Base-by-base conservation (phyloP, 2,113 vertebrate species). In the Daubentonia madagascariensis region DNA sequence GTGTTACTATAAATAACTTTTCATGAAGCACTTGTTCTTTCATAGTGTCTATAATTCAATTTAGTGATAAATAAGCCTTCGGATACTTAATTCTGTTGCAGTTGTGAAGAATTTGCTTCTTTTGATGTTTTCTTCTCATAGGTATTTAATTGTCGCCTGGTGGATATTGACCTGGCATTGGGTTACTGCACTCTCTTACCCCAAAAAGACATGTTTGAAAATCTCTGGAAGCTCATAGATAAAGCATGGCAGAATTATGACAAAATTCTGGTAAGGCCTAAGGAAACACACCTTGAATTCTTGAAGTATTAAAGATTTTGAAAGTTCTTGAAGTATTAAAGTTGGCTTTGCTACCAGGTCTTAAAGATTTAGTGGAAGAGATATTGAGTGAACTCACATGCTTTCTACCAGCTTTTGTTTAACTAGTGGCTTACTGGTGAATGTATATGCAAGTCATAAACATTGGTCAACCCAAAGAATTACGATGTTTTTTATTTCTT, bases 241-340 rank as follows among this genome's bases (percentile, higher is more conserved):
- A 99, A 99, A 78, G 99, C 99, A 0, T 99, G 99, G 99, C 99
- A 99, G 97, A 99, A 99, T 95, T 99, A 99, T 93, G 99, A 99
- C 97, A 99, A 99, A 98, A 98, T 99, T 89, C 89, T 99, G 99
- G 99, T 99, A 99, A 89, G 92, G 96, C 79, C 40, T 75, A 50
- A 83, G 76, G 90, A 28, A 81, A 67, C 35, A 12, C 37, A 6
- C 25, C 4, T 83, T 97, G 67, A 23, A 0, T 50, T 92, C 70
- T n/a, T 83, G 10, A 61, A 43, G 0, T 70, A 23, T 48, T 73
- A 30, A 95, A 25, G 43, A 30, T 63, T 40, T 68, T 23, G 35
- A 32, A 54, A 78, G 30, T n/a, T n/a, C n/a, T n/a, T n/a, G n/a
- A n/a, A 54, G 57, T 61, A 45, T 61, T 63, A 37, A 85, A 85